These are phyloP conservation scores for Apamea monoglypha DNA, from an alignment of 2,888 invertebrate species.

Conservation along the genomic window DNA sequence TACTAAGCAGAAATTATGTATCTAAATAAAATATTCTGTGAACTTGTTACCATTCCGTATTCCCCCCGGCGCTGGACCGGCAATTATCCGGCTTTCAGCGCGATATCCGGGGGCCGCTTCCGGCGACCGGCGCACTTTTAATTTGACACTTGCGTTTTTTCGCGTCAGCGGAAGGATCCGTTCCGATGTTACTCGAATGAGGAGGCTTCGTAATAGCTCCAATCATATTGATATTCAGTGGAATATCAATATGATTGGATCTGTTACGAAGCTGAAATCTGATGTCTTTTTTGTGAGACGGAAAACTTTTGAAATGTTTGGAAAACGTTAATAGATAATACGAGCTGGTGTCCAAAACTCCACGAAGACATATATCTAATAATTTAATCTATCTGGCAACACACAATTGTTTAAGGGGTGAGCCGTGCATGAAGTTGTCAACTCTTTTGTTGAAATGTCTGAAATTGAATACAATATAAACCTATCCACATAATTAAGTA, in stretches of 20 bases:
- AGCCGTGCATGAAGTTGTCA: neutral
- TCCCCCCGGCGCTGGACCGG: constrained; percentile 37
- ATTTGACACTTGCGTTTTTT: constrained; percentile 75
- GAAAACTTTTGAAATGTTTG: neutral
- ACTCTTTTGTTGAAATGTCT: neutral
- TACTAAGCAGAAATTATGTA: constrained; percentile 56
- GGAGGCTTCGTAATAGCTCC: no score
- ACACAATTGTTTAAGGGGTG: neutral
- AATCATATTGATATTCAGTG: no score
- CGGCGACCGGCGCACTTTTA: constrained; percentile 77
- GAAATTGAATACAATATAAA: neutral
- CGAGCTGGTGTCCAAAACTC: no score
- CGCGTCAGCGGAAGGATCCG: constrained; percentile 84
- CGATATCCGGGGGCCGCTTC: constrained; percentile 77
- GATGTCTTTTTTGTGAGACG: neutral
- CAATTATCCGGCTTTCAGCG: constrained; percentile 67
- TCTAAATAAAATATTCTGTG: constrained; percentile 58
- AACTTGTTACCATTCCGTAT: constrained; percentile 48
- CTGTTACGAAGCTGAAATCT: constrained; percentile 8
- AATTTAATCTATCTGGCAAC: neutral
- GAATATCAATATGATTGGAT: constrained; percentile 44
- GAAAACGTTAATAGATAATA: neutral
- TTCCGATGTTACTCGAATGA: constrained; percentile 72
- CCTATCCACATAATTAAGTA: neutral
- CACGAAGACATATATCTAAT: neutral